Evolutionary conservation across 1,140 invertebrate species (phyloP).

Genomic region (Sinella curviseta): DNA sequence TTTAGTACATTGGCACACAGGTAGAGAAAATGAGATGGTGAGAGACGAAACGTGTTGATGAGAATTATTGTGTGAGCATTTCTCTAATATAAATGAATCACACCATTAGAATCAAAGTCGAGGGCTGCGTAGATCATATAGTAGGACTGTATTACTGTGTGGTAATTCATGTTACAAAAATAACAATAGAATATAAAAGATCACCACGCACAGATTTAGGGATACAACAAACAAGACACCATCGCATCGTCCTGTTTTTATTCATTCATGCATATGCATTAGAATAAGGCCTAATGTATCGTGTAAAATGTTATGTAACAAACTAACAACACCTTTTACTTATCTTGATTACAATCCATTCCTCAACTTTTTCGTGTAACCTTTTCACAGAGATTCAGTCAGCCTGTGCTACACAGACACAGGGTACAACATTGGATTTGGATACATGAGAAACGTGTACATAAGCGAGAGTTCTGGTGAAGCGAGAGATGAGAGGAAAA

Average conservation of each 20-base stretch:
- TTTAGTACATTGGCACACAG: no score
- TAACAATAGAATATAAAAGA: background rate
- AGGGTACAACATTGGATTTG: no score
- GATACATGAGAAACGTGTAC: no score
- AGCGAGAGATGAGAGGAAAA: no score
- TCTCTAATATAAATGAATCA: background rate
- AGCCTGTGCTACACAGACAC: no score
- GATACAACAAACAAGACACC: background rate
- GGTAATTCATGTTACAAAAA: no score
- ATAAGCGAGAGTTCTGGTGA: no score
- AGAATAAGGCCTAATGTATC: conserved; percentile 3
- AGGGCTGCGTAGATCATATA: no score
- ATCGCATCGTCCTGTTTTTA: background rate
- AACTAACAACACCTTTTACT: conserved; percentile 12
- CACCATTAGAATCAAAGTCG: background rate
- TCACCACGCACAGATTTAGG: background rate
- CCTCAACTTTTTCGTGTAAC: no score
- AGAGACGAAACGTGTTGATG: conserved; percentile 2
- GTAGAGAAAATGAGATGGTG: background rate
- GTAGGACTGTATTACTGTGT: no score
- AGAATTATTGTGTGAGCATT: background rate
- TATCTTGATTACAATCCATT: conserved; percentile 10
- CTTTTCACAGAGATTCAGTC: no score
- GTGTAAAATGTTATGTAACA: conserved; percentile 18
- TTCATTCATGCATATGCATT: background rate